Percentiles rank a stretch among this genome's conserved stretches.
Evolutionary conservation across 2,888 invertebrate species (phyloP).

Genomic region (Tetramorium bicarinatum): DNA sequence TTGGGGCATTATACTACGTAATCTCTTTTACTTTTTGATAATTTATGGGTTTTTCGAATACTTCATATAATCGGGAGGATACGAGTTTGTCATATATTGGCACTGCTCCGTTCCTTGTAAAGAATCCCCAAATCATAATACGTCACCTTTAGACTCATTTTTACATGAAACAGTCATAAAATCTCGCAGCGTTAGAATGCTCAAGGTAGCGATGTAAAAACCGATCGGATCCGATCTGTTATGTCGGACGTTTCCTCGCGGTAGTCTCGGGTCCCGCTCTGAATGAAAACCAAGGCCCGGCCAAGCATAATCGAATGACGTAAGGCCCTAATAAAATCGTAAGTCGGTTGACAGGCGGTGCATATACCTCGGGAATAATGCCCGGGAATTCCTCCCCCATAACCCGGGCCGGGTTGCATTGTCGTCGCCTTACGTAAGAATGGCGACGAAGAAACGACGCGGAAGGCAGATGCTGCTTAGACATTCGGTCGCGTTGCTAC

Average conservation of each 20-base stretch:
- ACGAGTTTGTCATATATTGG: not conserved
- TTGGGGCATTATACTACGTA: not conserved
- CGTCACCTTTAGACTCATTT: not conserved
- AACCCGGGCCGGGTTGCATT: conserved; percentile 78
- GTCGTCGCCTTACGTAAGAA: conserved; percentile 82
- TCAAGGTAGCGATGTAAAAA: conserved; percentile 19
- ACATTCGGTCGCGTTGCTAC: conserved; percentile 73
- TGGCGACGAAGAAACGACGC: conserved; percentile 79
- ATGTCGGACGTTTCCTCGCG: conserved; percentile 40
- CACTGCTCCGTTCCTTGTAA: not conserved
- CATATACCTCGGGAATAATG: conserved; percentile 76
- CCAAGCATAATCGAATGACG: conserved; percentile 84
- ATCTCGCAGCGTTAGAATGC: conserved; percentile 8
- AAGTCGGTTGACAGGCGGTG: conserved; percentile 83
- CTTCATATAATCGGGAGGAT: not conserved
- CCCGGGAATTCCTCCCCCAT: conserved; percentile 82
- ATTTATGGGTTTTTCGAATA: conserved; percentile 14
- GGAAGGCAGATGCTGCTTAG: conserved; percentile 82
- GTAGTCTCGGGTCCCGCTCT: conserved; percentile 31
- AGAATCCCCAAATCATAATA: not conserved
- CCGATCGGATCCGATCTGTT: conserved; percentile 43
- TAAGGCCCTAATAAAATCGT: conserved; percentile 86
- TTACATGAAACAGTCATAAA: conserved; percentile 32
- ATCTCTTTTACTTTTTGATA: not conserved
- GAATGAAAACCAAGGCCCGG: conserved; percentile 68